Conservation (phyloP, 2,888 invertebrate genomes). For the Morpho achilles region DNA sequence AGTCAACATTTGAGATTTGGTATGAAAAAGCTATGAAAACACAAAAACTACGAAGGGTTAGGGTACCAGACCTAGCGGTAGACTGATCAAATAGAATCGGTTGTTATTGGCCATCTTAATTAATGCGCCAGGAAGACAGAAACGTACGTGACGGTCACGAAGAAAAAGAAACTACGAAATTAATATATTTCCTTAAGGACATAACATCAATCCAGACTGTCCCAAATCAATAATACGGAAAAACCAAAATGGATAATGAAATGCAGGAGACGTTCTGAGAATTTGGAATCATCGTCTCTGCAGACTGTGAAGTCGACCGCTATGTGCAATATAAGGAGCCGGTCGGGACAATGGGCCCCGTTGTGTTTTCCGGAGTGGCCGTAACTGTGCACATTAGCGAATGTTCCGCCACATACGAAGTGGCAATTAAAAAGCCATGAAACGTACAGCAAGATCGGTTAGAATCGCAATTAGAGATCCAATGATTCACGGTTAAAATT, state of each 20-base stretch:
- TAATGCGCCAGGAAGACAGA: too few relatives aligned
- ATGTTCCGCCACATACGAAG: constrained; percentile 60
- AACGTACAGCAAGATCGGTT: constrained; percentile 22
- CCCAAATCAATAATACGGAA: constrained; percentile 45
- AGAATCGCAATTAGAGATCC: constrained; percentile 20
- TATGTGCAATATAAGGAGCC: constrained; percentile 68
- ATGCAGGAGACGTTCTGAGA: constrained; percentile 67
- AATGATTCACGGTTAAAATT: neutral
- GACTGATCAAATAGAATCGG: too few relatives aligned
- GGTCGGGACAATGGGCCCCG: constrained; percentile 59
- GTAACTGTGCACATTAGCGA: constrained; percentile 61
- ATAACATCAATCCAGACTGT: neutral
- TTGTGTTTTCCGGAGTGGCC: constrained; percentile 60
- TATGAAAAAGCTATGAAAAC: too few relatives aligned
- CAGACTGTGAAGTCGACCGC: constrained; percentile 64
- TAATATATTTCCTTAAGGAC: too few relatives aligned
- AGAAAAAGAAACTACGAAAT: too few relatives aligned
- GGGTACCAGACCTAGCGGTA: too few relatives aligned
- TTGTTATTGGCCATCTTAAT: too few relatives aligned
- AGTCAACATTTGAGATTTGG: too few relatives aligned
- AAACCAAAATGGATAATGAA: constrained; percentile 53
- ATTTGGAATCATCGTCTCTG: constrained; percentile 54
- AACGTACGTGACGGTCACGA: too few relatives aligned
- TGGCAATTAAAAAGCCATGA: constrained; percentile 72
- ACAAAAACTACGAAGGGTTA: too few relatives aligned